Conservation (phyloP, 2,888 invertebrate genomes). For the Megastigmus dorsalis region DNA sequence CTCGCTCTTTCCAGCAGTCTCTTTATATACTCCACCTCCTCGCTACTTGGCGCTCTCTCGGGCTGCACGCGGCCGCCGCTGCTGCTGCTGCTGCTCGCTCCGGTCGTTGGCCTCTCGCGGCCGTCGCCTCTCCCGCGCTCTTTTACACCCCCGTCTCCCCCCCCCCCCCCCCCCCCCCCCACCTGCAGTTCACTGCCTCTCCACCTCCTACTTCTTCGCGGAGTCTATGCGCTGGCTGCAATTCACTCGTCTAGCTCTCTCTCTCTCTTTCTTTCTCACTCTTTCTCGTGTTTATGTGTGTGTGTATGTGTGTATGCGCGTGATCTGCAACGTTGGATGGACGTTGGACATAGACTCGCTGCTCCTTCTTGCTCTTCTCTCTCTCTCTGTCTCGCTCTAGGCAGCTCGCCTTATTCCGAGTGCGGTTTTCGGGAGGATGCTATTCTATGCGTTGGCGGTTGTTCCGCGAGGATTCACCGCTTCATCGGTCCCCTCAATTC, state of each 20-base stretch:
- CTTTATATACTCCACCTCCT: constrained; percentile 34
- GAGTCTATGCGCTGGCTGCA: no score
- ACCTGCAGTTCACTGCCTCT: no score
- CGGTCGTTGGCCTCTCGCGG: constrained; percentile 71
- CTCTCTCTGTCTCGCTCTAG: no score
- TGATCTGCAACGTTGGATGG: background rate
- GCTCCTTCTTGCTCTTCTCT: no score
- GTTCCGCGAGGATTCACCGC: no score
- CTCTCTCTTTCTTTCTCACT: no score
- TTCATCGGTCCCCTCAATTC: no score
- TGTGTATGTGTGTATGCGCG: background rate
- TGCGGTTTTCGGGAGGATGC: no score
- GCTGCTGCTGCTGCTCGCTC: no score
- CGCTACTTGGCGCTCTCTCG: background rate
- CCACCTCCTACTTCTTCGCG: background rate
- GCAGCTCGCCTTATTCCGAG: no score
- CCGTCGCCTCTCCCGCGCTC: constrained; percentile 24
- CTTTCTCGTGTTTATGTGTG: background rate
- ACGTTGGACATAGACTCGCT: no score
- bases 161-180: constrained; percentile 6
- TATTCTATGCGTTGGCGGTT: no score
- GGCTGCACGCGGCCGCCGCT: constrained; percentile 67
- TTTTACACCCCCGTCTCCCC: constrained; percentile 12
- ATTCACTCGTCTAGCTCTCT: background rate
- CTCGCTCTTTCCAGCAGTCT: constrained; percentile 50